Evolutionary conservation across 1,140 invertebrate species (phyloP).

Genomic region (Amyelois transitella): DNA sequence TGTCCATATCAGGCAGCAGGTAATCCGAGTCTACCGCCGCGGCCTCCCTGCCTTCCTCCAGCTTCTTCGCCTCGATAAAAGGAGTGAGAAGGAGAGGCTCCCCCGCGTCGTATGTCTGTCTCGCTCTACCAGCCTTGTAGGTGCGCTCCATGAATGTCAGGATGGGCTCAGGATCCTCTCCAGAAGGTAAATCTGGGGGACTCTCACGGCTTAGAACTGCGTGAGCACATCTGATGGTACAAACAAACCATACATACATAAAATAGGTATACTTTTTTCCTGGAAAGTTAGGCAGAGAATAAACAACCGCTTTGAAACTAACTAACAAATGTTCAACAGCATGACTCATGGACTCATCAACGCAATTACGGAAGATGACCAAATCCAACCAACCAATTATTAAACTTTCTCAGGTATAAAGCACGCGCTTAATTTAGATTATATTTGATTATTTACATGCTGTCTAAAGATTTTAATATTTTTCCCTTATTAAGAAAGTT

Average conservation of each 20-base stretch:
- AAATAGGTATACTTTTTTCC: no score
- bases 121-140: constrained; percentile 35
- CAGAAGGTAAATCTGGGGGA: constrained; percentile 47
- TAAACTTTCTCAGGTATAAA: not conserved
- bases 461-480: not conserved
- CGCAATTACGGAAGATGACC: no score
- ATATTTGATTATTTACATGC: not conserved
- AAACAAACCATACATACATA: not conserved
- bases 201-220: constrained; percentile 23
- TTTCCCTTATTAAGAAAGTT: not conserved
- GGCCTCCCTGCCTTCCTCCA: constrained; percentile 54
- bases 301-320: no score
- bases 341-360: no score
- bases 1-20: constrained; percentile 54
- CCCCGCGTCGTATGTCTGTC: constrained; percentile 36
- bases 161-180: constrained; percentile 59
- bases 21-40: constrained; percentile 56
- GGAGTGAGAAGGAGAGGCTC: constrained; percentile 55
- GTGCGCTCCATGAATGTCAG: constrained; percentile 55
- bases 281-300: no score
- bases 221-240: constrained; percentile 26
- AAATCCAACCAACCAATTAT: no score
- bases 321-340: no score
- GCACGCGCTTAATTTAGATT: not conserved
- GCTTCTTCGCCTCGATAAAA: constrained; percentile 49